Conservation (phyloP, 2,797 vertebrate genomes). For the Hippopotamyrus pictus region DNA sequence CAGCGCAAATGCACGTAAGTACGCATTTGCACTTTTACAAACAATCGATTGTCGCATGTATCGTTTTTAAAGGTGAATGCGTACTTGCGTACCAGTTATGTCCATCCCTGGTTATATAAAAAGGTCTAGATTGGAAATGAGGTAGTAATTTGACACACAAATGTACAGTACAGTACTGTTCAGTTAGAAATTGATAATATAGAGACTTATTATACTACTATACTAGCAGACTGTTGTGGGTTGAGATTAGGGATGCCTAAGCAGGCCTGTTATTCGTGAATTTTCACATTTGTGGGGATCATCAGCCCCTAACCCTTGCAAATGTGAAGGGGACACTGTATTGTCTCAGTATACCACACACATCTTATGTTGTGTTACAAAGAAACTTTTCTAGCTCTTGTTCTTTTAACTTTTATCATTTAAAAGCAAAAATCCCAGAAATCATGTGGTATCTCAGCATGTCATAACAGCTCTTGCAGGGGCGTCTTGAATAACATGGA, state of each 20-base stretch:
- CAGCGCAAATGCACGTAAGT: neutral
- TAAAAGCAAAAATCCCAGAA: neutral
- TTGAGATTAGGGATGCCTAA: neutral
- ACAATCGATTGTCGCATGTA: neutral
- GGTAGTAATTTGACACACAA: neutral
- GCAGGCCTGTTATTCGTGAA: neutral
- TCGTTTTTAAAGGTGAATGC: neutral
- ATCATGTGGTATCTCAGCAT: neutral
- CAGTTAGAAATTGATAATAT: neutral
- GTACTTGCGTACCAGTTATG: neutral
- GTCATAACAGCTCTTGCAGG: neutral
- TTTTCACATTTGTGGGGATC: neutral
- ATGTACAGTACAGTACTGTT: neutral
- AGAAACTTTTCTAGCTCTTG: neutral
- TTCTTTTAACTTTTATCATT: neutral
- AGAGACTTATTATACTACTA: neutral
- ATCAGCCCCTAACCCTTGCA: neutral
- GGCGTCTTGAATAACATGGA: conserved; percentile 1
- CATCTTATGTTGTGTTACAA: neutral
- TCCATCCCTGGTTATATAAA: neutral
- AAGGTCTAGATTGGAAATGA: neutral
- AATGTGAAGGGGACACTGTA: neutral
- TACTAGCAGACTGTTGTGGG: neutral
- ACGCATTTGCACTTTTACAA: neutral
- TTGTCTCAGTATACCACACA: neutral